A percentile compares a stretch with the other conserved stretches of the same genome.
These are phyloP conservation scores for Ryuthela nishihirai DNA, from an alignment of 2,888 invertebrate species.

Conservation along the genomic window DNA sequence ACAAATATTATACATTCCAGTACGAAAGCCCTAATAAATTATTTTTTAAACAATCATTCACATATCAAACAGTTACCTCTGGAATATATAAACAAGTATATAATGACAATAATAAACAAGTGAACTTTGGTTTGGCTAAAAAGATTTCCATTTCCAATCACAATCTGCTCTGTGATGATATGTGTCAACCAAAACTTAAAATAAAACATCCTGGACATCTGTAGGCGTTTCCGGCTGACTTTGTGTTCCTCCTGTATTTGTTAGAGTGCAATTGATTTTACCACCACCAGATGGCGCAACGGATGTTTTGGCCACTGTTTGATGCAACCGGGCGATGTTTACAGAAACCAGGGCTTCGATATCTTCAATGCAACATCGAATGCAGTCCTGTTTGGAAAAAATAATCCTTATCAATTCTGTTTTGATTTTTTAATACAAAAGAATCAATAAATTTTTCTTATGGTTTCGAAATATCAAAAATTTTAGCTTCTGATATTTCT, in stretches of 20 bases:
- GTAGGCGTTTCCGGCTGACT: constrained; percentile 13
- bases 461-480: too few species aligned
- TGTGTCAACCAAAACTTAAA: not conserved
- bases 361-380: constrained; percentile 23
- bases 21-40: too few species aligned
- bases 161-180: not conserved
- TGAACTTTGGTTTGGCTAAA: too few species aligned
- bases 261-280: constrained; percentile 19
- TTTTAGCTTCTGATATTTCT: too few species aligned
- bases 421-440: not conserved
- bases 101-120: too few species aligned
- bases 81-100: too few species aligned
- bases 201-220: constrained; percentile 29
- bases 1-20: too few species aligned
- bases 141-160: too few species aligned
- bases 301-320: constrained; percentile 19
- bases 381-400: constrained; percentile 19
- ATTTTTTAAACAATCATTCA: too few species aligned
- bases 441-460: not conserved
- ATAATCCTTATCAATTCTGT: not conserved
- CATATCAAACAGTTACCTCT: too few species aligned
- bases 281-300: constrained; percentile 2
- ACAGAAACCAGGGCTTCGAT: constrained; percentile 20
- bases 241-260: constrained; percentile 11
- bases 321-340: constrained; percentile 28